Evolutionary conservation across 53 echinoderm and acorn worm species (phyloP).

Genomic region (Holothuria leucospilota): DNA sequence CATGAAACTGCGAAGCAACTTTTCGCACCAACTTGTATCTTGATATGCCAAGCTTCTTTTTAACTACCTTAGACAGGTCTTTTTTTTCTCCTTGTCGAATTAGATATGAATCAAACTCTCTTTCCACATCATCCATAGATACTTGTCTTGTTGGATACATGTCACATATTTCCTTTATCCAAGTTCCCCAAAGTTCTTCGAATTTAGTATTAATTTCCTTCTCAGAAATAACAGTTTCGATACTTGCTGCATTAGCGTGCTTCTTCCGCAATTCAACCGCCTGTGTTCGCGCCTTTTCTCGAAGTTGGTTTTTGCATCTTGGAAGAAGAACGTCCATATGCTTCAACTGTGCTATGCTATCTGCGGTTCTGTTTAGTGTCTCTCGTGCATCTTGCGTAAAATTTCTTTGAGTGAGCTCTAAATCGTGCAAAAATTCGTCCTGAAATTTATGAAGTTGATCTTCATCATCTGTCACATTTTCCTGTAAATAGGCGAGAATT

Average conservation of each 20-base stretch:
- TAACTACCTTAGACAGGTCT: conserved; percentile 1
- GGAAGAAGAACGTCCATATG: conserved; percentile 12
- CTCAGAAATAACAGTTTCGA: not conserved
- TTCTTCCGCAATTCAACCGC: not conserved
- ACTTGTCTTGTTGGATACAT: not conserved
- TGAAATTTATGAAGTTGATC: conserved; percentile 10
- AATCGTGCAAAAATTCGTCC: conserved; percentile 15
- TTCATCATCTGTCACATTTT: not conserved
- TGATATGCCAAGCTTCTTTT: not conserved
- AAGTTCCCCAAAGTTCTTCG: not conserved
- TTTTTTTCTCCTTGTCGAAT: not conserved
- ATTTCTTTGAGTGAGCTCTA: not conserved
- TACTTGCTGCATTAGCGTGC: not conserved
- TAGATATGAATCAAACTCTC: not conserved
- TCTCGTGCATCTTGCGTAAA: conserved; percentile 23
- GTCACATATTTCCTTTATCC: not conserved
- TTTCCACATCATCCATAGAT: not conserved
- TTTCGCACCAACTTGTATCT: too few relatives aligned
- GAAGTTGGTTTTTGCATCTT: conserved; percentile 19
- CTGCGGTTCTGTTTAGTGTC: not conserved
- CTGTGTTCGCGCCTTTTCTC: conserved; percentile 4
- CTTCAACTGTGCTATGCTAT: conserved; percentile 1
- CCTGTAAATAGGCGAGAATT: not conserved
- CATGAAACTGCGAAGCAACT: not conserved
- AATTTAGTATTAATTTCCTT: not conserved